Percentiles rank a stretch among this genome's conserved stretches.
Conservation (phyloP, 2,113 vertebrate genomes). For the Acanthochromis polyacanthus region DNA sequence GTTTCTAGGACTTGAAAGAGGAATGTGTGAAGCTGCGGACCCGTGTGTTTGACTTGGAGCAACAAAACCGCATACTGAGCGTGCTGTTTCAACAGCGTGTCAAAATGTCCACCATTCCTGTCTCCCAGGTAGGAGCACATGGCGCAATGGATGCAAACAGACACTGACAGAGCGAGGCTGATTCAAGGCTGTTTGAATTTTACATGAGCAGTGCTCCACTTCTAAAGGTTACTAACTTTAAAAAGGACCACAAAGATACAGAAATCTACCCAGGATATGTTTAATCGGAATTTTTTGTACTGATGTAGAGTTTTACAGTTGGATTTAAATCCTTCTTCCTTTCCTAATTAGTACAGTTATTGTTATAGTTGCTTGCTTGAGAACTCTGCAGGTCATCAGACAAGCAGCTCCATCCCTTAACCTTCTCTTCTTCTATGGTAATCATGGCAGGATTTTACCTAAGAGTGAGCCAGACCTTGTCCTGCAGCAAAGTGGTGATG, state of each 20-base stretch:
- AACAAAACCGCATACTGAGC: constrained; percentile 91
- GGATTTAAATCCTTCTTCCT: neutral
- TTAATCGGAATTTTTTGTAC: neutral
- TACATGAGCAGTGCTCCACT: constrained; percentile 56
- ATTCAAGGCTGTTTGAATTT: constrained; percentile 60
- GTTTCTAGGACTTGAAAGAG: constrained; percentile 89
- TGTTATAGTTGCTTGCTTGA: neutral
- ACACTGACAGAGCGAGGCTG: constrained; percentile 34
- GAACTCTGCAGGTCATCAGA: constrained; percentile 24
- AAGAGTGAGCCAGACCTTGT: constrained; percentile 5
- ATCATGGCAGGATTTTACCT: constrained; percentile 33
- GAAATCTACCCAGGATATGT: neutral
- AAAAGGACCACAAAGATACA: constrained; percentile 25
- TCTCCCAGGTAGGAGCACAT: constrained; percentile 87
- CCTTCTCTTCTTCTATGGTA: constrained; percentile 21
- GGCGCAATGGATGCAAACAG: constrained; percentile 23
- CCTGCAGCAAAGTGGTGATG: too few relatives aligned
- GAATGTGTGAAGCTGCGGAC: constrained; percentile 94
- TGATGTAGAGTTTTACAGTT: neutral
- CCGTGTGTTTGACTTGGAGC: constrained; percentile 93
- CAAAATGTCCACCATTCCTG: constrained; percentile 86
- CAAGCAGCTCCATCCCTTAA: constrained; percentile 6
- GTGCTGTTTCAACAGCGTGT: constrained; percentile 92
- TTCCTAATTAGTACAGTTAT: constrained; percentile 6
- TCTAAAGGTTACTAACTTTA: constrained; percentile 52